phyloP scores from a whole-genome alignment of 1,140 invertebrate species.

The Zaprionus kolodkinae region DNA sequence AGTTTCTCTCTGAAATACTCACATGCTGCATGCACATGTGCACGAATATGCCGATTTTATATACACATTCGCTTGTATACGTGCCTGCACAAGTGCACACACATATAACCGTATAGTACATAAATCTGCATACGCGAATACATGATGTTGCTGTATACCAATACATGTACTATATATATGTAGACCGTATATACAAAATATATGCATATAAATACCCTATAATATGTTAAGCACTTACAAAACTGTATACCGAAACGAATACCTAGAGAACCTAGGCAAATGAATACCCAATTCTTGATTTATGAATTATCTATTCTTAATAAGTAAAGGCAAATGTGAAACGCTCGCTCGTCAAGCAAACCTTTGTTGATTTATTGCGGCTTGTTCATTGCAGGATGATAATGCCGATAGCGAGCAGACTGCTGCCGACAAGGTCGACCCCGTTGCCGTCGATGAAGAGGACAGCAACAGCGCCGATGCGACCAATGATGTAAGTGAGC shows the following conservation, averaged over 20 bases:
- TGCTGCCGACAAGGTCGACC: neutral
- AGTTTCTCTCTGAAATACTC: constrained; percentile 21
- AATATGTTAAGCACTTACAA: neutral
- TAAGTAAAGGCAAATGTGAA: constrained; percentile 54
- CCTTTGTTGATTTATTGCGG: constrained; percentile 69
- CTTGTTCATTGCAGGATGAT: constrained; percentile 70
- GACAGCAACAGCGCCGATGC: constrained; percentile 67
- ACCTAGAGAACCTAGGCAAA: neutral
- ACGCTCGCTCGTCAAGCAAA: constrained; percentile 37
- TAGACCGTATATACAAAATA: neutral
- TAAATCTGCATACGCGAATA: constrained; percentile 5
- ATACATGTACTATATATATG: neutral
- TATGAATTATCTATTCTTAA: constrained; percentile 11
- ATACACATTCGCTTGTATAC: constrained; percentile 2
- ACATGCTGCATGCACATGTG: neutral
- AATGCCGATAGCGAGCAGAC: constrained; percentile 47
- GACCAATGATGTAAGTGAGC: constrained; percentile 59
- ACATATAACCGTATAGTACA: constrained; percentile 4
- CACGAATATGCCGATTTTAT: constrained; percentile 7
- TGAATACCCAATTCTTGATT: constrained; percentile 4
- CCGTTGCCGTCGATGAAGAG: constrained; percentile 38
- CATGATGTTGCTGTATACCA: neutral
- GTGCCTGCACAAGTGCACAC: constrained; percentile 3
- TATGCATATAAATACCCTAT: neutral
- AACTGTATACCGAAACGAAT: constrained; percentile 10